phyloP scores from a whole-genome alignment of 2,888 invertebrate genomes.

The Apamea monoglypha region DNA sequence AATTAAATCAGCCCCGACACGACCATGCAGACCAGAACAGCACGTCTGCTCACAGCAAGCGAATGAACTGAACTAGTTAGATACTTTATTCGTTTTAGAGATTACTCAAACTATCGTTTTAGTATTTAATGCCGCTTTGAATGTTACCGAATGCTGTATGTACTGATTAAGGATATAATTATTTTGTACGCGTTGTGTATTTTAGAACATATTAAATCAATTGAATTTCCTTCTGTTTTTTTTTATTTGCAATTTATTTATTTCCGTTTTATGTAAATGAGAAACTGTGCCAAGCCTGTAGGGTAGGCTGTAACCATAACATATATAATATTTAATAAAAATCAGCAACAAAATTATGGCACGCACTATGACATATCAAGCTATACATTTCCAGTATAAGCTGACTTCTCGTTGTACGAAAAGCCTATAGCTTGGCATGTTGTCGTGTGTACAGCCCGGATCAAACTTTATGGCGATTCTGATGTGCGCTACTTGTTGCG shows the following conservation, averaged over 20 bases:
- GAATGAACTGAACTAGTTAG: too few relatives aligned
- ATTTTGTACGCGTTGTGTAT: conserved; percentile 66
- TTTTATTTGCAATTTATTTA: neutral
- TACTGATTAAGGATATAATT: conserved; percentile 52
- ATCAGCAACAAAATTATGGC: too few relatives aligned
- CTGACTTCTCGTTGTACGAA: too few relatives aligned
- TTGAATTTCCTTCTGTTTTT: conserved; percentile 23
- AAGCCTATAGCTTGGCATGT: too few relatives aligned
- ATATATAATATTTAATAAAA: neutral
- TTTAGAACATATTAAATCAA: conserved; percentile 61
- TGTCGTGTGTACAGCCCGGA: too few relatives aligned
- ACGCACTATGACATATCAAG: too few relatives aligned
- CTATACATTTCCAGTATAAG: too few relatives aligned
- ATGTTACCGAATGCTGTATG: conserved; percentile 54
- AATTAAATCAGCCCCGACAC: too few relatives aligned
- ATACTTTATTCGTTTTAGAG: conserved; percentile 32
- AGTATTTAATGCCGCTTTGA: conserved; percentile 51
- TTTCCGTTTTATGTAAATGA: neutral
- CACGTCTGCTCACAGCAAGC: too few relatives aligned
- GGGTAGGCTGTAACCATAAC: neutral
- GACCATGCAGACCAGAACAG: too few relatives aligned
- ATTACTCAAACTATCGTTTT: conserved; percentile 33
- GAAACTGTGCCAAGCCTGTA: neutral
- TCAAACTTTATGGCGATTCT: neutral
- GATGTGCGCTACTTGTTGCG: neutral